Evolutionary conservation across 2,113 vertebrate species (phyloP).

Genomic region (Anseranas semipalmata): DNA sequence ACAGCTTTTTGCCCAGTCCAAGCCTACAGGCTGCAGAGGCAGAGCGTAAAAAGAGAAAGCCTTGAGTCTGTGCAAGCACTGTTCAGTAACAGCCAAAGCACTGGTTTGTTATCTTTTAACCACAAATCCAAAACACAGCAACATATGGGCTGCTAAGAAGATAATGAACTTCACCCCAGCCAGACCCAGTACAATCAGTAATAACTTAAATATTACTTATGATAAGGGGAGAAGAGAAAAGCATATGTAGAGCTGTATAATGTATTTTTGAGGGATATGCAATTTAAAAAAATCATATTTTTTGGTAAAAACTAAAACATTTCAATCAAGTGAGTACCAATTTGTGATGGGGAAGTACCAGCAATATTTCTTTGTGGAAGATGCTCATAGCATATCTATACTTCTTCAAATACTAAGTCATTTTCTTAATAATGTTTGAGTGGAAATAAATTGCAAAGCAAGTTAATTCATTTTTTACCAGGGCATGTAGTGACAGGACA

Average conservation of each 20-base stretch:
- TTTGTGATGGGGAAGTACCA: background rate
- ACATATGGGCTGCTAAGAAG: background rate
- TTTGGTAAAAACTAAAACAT: background rate
- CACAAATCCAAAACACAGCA: background rate
- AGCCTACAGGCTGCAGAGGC: background rate
- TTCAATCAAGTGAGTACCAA: background rate
- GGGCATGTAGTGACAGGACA: background rate
- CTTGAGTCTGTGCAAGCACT: background rate
- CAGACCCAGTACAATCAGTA: background rate
- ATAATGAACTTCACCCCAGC: background rate
- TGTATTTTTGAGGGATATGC: background rate
- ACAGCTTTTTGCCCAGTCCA: no score
- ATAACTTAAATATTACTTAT: slow-evolving; percentile 24
- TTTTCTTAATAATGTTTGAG: background rate
- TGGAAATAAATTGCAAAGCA: background rate
- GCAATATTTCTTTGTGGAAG: background rate
- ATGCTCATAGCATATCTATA: background rate
- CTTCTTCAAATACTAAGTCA: background rate
- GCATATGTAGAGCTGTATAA: background rate
- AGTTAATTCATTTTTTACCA: background rate
- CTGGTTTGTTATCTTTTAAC: background rate
- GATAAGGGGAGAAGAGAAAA: background rate
- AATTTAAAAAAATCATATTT: background rate
- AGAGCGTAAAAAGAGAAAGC: background rate
- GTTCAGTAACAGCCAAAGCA: background rate